Conservation (phyloP, 2,113 vertebrate genomes). For the Pan troglodytes region DNA sequence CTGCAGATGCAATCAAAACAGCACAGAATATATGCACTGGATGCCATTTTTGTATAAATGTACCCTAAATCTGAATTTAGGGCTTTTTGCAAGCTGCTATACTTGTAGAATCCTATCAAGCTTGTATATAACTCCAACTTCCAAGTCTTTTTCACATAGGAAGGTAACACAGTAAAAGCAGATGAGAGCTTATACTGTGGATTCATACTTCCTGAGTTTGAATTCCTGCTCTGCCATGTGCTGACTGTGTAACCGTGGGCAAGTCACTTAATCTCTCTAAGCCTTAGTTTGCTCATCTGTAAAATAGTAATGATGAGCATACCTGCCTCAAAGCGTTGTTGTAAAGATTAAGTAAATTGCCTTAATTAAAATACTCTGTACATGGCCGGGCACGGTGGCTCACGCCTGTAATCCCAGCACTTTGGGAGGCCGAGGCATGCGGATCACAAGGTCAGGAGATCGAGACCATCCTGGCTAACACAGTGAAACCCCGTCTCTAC, state of each 20-base stretch:
- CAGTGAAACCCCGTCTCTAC: too few species aligned
- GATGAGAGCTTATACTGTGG: not conserved
- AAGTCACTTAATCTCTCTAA: not conserved
- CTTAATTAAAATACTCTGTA: not conserved
- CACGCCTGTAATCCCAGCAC: too few species aligned
- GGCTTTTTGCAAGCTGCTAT: not conserved
- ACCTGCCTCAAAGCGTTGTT: not conserved
- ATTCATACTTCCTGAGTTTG: not conserved
- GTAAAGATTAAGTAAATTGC: not conserved
- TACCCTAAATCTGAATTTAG: not conserved
- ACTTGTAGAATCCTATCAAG: not conserved
- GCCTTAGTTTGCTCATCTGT: not conserved
- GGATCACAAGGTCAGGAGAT: too few species aligned
- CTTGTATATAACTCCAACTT: not conserved
- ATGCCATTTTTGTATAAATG: not conserved
- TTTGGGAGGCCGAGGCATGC: too few species aligned
- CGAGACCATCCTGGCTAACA: too few species aligned
- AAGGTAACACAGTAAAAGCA: not conserved
- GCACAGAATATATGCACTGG: not conserved
- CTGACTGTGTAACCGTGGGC: not conserved
- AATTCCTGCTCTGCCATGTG: not conserved
- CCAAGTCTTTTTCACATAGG: not conserved
- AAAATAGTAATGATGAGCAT: not conserved
- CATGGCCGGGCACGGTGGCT: too few species aligned
- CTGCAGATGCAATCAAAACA: not conserved